phyloP scores from a whole-genome alignment of 2,113 vertebrate species.

The Parus major region DNA sequence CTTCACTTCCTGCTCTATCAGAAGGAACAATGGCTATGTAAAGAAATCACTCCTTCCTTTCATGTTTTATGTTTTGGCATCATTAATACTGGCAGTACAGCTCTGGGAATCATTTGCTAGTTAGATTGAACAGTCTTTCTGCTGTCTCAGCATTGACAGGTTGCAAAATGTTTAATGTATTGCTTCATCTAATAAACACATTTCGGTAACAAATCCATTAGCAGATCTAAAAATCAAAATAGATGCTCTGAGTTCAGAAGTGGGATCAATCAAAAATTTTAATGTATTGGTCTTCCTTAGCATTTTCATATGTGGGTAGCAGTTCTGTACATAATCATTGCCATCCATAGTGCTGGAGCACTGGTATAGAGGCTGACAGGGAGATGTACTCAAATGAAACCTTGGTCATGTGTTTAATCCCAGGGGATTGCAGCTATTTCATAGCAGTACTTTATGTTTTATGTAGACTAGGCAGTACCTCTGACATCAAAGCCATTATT shows the following conservation, averaged over 20 bases:
- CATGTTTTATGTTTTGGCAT: not conserved
- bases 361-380: not conserved
- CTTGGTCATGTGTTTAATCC: not conserved
- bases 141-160: not conserved
- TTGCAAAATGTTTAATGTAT: constrained; percentile 28
- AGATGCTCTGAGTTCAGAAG: not conserved
- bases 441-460: not conserved
- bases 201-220: constrained; percentile 2
- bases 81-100: constrained; percentile 16
- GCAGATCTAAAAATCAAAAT: constrained; percentile 8
- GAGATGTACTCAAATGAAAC: not conserved
- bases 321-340: not conserved
- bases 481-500: not conserved
- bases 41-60: not conserved
- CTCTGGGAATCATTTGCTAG: not conserved
- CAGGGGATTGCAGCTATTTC: not conserved
- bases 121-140: not conserved
- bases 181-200: not conserved
- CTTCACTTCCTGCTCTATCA: not conserved
- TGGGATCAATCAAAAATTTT: not conserved
- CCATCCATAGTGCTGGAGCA: not conserved
- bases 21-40: not conserved
- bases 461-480: not conserved
- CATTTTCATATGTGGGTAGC: not conserved
- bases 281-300: not conserved